These are phyloP conservation scores for Papilio polyxenes DNA, from an alignment of 1,140 invertebrate species.

Conservation along the genomic window DNA sequence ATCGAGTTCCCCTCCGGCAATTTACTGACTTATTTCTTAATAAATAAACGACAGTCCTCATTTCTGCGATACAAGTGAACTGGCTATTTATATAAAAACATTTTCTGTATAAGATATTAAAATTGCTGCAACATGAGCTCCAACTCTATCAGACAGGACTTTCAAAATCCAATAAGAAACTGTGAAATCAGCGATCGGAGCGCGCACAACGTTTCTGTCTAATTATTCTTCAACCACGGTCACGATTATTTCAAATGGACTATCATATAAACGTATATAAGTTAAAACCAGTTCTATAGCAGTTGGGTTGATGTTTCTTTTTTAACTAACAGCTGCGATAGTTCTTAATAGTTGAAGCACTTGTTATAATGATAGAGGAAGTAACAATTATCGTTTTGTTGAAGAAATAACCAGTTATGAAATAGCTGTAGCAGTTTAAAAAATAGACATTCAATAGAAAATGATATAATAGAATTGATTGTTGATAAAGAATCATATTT, in stretches of 20 bases:
- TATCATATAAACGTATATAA: slow-evolving; percentile 47
- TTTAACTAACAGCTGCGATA: slow-evolving; percentile 47
- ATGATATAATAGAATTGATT: background rate
- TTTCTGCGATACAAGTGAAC: slow-evolving; percentile 50
- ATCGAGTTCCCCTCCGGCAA: slow-evolving; percentile 45
- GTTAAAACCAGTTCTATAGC: slow-evolving; percentile 50
- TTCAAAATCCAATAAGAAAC: slow-evolving; percentile 73
- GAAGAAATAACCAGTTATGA: background rate
- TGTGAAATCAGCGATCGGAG: slow-evolving; percentile 65
- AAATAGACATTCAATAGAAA: background rate
- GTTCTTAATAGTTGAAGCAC: slow-evolving; percentile 40
- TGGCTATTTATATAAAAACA: slow-evolving; percentile 46
- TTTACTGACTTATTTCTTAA: slow-evolving; percentile 54
- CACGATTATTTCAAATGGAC: slow-evolving; percentile 70
- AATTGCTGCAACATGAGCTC: slow-evolving; percentile 55
- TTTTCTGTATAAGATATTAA: slow-evolving; percentile 45
- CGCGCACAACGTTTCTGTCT: slow-evolving; percentile 58
- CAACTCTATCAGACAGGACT: slow-evolving; percentile 62
- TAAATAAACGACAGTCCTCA: slow-evolving; percentile 51
- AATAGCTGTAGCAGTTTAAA: background rate
- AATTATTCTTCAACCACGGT: slow-evolving; percentile 71
- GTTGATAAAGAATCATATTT: background rate
- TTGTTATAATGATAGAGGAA: slow-evolving; percentile 9
- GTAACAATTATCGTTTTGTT: slow-evolving; percentile 12
- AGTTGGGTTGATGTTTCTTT: slow-evolving; percentile 49